phyloP scores from a whole-genome alignment of 1,140 invertebrate genomes.

The Himalopsyche phryganea region DNA sequence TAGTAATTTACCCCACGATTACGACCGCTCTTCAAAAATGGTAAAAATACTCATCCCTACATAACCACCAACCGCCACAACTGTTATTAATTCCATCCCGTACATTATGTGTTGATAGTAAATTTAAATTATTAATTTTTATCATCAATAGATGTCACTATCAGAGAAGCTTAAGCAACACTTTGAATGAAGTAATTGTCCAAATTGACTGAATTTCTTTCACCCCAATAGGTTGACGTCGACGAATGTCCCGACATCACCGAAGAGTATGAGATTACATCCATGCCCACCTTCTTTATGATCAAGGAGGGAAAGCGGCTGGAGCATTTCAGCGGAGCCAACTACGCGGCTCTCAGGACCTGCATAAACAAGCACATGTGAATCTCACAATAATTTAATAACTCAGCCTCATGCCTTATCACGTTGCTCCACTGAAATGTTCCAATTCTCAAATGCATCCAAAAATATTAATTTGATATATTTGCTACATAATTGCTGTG shows the following conservation, averaged over 20 bases:
- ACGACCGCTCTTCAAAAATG: too few species aligned
- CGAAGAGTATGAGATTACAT: slow-evolving; percentile 73
- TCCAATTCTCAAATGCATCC: neutral
- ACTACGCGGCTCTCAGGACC: slow-evolving; percentile 67
- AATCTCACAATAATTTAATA: slow-evolving; percentile 12
- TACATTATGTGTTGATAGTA: too few species aligned
- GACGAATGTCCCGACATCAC: slow-evolving; percentile 85
- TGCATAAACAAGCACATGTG: slow-evolving; percentile 59
- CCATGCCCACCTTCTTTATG: slow-evolving; percentile 93
- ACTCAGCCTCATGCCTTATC: neutral
- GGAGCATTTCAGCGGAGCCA: slow-evolving; percentile 76
- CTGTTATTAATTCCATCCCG: too few species aligned
- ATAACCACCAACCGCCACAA: too few species aligned
- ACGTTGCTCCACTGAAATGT: neutral
- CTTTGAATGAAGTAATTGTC: too few species aligned
- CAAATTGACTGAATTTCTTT: neutral
- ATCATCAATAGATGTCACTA: too few species aligned
- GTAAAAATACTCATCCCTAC: too few species aligned
- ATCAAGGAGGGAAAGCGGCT: slow-evolving; percentile 73
- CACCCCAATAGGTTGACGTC: slow-evolving; percentile 79
- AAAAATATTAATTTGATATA: neutral
- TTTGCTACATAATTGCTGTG: neutral
- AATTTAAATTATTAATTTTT: neutral
- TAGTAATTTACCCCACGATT: too few species aligned
- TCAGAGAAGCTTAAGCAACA: too few species aligned